A percentile compares a stretch with the other conserved stretches of the same genome.
These are phyloP conservation scores for Campoplex nolae DNA, from an alignment of 2,888 invertebrate genomes.

Conservation along the genomic window DNA sequence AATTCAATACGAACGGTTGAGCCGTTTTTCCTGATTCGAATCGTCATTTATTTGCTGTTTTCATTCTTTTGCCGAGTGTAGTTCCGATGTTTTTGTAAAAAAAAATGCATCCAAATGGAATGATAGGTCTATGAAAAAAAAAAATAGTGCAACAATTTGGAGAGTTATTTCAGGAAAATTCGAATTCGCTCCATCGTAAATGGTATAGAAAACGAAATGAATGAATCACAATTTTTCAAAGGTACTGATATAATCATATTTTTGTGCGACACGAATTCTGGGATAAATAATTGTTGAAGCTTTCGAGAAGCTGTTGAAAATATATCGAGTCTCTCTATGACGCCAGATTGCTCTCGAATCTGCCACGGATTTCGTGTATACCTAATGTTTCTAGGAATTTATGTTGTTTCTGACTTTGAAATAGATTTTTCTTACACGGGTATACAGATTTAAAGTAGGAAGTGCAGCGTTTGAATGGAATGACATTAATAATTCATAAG, in stretches of 20 bases:
- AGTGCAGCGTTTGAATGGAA: background rate
- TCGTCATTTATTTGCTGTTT: too few species aligned
- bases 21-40: too few species aligned
- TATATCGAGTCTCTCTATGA: slow-evolving; percentile 2
- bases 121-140: too few species aligned
- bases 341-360: slow-evolving; percentile 14
- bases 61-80: too few species aligned
- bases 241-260: background rate
- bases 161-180: too few species aligned
- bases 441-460: background rate
- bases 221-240: background rate
- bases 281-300: background rate
- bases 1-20: too few species aligned
- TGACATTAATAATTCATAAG: background rate
- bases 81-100: too few species aligned
- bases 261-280: background rate
- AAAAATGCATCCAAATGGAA: too few species aligned
- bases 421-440: background rate
- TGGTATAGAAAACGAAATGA: too few species aligned
- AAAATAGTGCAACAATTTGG: too few species aligned
- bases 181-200: too few species aligned
- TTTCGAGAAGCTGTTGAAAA: background rate
- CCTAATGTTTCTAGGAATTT: background rate
- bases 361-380: background rate
- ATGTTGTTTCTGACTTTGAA: background rate